Percentiles rank a stretch among this genome's conserved stretches.
These are phyloP conservation scores for Octopus sinensis DNA, from an alignment of 1,140 invertebrate genomes.

Conservation along the genomic window DNA sequence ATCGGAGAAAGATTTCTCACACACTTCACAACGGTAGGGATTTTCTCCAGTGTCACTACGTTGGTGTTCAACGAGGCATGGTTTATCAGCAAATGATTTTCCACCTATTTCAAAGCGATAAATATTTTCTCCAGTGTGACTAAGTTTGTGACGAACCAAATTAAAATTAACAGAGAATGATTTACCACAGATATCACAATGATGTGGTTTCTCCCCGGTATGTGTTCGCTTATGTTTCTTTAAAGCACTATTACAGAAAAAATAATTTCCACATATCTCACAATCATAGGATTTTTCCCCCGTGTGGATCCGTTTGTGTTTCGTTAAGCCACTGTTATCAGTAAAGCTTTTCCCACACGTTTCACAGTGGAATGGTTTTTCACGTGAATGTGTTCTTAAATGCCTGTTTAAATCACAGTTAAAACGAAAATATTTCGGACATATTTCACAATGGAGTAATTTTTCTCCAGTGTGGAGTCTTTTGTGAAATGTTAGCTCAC, in stretches of 20 bases:
- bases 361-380: not conserved
- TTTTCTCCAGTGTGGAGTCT: not conserved
- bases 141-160: not conserved
- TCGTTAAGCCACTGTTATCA: not conserved
- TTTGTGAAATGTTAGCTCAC: too few species aligned
- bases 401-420: not conserved
- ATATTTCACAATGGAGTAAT: constrained; percentile 1
- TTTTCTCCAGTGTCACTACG: not conserved
- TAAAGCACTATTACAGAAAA: not conserved
- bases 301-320: not conserved
- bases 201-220: not conserved
- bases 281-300: not conserved
- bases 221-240: constrained; percentile 8
- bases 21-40: constrained; percentile 5
- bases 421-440: not conserved
- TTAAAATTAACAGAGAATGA: not conserved
- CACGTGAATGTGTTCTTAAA: not conserved
- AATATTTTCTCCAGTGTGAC: not conserved
- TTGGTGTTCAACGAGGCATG: too few species aligned
- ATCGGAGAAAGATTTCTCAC: not conserved
- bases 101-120: too few species aligned
- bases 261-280: constrained; percentile 9
- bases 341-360: not conserved
- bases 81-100: too few species aligned
- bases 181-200: constrained; percentile 12